phyloP scores from a whole-genome alignment of 2,797 vertebrate genomes.

The Hybognathus amarus region DNA sequence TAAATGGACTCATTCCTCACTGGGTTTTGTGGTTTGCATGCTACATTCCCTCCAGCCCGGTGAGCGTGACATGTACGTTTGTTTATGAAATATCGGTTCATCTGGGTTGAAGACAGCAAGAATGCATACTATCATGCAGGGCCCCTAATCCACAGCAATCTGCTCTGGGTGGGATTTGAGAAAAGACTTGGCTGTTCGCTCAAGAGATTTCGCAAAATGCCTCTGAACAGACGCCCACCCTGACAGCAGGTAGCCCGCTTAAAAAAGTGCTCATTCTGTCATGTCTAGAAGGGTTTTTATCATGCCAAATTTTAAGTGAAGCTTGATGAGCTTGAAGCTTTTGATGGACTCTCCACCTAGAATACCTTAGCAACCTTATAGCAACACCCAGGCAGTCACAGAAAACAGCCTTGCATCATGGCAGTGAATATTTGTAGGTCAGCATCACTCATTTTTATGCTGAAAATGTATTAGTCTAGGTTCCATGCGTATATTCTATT shows the following conservation, averaged over 20 bases:
- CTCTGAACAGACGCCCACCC: slow-evolving; percentile 40
- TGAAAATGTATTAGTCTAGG: not conserved
- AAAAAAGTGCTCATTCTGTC: slow-evolving; percentile 13
- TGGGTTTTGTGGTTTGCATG: slow-evolving; percentile 25
- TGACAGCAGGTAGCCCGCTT: slow-evolving; percentile 35
- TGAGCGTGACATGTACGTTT: slow-evolving; percentile 9
- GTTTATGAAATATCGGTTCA: slow-evolving; percentile 51
- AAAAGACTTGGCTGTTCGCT: slow-evolving; percentile 33
- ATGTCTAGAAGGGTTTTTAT: slow-evolving; percentile 7
- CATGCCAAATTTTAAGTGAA: not conserved
- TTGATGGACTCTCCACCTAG: not conserved
- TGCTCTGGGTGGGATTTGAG: slow-evolving; percentile 54
- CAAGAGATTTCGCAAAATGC: slow-evolving; percentile 37
- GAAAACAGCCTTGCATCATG: not conserved
- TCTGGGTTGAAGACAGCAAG: slow-evolving; percentile 32
- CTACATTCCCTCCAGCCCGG: slow-evolving; percentile 7
- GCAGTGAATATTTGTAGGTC: not conserved
- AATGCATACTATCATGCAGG: slow-evolving; percentile 29
- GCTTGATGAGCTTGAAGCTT: not conserved
- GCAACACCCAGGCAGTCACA: not conserved
- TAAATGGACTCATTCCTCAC: slow-evolving; percentile 16
- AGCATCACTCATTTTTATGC: not conserved
- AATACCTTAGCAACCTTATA: not conserved
- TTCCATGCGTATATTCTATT: not conserved
- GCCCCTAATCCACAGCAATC: slow-evolving; percentile 56